These are phyloP conservation scores for Sthenelais limicola DNA, from an alignment of 2,888 invertebrate species.

Conservation along the genomic window DNA sequence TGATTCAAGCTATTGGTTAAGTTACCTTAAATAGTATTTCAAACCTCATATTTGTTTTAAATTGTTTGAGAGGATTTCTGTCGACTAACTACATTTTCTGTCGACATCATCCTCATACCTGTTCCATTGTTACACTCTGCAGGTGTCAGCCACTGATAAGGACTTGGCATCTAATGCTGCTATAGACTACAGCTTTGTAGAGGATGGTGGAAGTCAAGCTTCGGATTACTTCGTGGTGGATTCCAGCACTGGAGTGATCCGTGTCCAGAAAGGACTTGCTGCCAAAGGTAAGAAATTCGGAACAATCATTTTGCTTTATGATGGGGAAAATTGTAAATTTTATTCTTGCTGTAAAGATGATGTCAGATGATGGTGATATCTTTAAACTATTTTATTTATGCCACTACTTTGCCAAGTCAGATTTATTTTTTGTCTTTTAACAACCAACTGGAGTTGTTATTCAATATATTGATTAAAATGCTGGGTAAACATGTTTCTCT, in stretches of 20 bases:
- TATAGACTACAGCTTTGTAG: constrained; percentile 82
- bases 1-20: no score
- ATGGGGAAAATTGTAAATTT: background rate
- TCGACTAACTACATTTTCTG: no score
- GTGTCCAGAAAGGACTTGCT: constrained; percentile 29
- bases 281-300: constrained; percentile 41
- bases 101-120: no score
- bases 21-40: no score
- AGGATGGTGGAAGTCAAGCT: constrained; percentile 76
- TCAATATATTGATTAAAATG: no score
- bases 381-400: no score
- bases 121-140: no score
- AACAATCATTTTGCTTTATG: no score
- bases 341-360: background rate
- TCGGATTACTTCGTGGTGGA: constrained; percentile 84
- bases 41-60: no score
- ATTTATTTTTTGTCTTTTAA: background rate
- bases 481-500: background rate
- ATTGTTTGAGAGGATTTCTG: no score
- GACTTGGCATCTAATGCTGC: constrained; percentile 72
- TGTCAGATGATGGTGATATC: no score
- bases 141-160: constrained; percentile 62
- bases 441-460: no score
- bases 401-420: background rate
- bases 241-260: constrained; percentile 81